Base-by-base conservation (phyloP, 2,888 invertebrate genomes). In the Dendrolimus pini region DNA sequence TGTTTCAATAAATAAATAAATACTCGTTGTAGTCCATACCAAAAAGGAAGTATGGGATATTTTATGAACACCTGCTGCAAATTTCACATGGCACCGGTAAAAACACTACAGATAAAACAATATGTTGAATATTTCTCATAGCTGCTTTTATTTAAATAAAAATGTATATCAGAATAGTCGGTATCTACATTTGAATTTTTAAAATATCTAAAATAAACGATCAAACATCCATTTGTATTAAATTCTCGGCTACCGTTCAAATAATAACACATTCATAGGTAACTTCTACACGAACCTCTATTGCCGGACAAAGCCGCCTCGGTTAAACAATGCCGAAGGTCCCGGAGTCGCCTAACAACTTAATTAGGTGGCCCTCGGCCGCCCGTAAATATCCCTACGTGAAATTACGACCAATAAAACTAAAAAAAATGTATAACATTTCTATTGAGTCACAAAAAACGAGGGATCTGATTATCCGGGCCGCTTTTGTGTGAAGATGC, bases 341-440 rank as follows among this genome's bases (percentile, higher is more conserved):
- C 75, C 73, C 75, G 66, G 74, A 83, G 83, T 83, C 82, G 67
- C 81, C 85, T 89, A 89, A 89, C 89, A 89, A 89, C 89, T 90
- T 89, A 89, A 90, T 90, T 89, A 89, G 85, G 83, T 82, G 86
- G 83, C 83, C 88, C 81, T 80, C 78, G 83, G 86, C 83, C 82
- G 86, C 81, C 85, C 87, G 86, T 90, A 90, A 89, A 89, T 89
- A 89, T 87, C 78, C 82, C 80, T 73, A 89, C 83, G 89, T 88
- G 80, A 89, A 90, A 89, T 90, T 86, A 89, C 85, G 89, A 85
- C 84, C 85, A 82, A 89, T 89, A 89, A 89, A 89, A 86, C 79
- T 70, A 86, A 89, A 89, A 87, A 14, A 89, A 90, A 87, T 82
- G 80, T 85, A 89, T 88, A 87, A 89, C 87, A 88, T 89, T 89